Percentiles rank a stretch among this genome's conserved stretches.
Evolutionary conservation across 2,797 vertebrate species (phyloP).

Genomic region (Trichosurus vulpecula): DNA sequence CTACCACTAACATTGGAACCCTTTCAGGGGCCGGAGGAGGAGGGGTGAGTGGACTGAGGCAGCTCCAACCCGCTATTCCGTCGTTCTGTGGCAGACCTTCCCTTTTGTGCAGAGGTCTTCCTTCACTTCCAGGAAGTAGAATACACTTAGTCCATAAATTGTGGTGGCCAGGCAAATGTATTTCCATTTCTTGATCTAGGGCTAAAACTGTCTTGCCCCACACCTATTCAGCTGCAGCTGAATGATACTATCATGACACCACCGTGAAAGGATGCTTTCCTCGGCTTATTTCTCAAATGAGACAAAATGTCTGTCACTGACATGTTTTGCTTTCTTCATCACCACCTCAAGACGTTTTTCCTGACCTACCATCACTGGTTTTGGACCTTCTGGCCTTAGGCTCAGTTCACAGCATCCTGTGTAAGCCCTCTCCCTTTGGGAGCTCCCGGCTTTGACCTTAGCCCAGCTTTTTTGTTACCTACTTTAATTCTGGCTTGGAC

Average conservation of each 20-base stretch:
- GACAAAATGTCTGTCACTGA: neutral
- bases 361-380: neutral
- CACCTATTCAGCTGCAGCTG: neutral
- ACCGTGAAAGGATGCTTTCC: neutral
- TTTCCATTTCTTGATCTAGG: neutral
- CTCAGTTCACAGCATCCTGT: neutral
- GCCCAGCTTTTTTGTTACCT: neutral
- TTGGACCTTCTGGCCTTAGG: neutral
- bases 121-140: neutral
- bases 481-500: neutral
- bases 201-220: neutral
- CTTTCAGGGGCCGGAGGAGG: neutral
- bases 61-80: neutral
- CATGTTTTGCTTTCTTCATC: neutral
- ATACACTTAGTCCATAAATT: neutral
- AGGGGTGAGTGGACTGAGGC: neutral
- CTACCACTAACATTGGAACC: neutral
- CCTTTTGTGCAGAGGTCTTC: neutral
- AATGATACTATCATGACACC: neutral
- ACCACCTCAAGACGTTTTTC: neutral
- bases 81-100: neutral
- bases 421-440: neutral
- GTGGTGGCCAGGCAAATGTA: neutral
- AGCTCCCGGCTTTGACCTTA: neutral
- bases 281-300: neutral